A percentile compares a stretch with the other conserved stretches of the same genome.
Evolutionary conservation across 2,888 invertebrate species (phyloP).

Genomic region (Acleris emargana): DNA sequence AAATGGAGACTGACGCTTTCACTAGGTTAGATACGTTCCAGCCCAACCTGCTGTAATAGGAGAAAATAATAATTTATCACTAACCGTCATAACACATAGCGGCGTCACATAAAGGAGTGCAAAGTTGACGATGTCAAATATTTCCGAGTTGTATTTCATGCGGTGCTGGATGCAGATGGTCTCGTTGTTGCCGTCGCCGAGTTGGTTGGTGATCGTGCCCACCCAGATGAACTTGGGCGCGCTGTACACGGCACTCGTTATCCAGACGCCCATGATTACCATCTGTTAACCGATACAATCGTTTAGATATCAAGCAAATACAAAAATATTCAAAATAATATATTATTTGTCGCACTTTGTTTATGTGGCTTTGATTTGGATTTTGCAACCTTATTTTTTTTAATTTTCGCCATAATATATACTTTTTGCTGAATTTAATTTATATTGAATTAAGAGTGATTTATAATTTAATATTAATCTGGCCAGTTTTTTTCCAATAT

Average conservation of each 20-base stretch:
- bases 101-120: conserved; percentile 92
- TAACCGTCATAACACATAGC: conserved; percentile 90
- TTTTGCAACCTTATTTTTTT: no score
- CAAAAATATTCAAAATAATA: no score
- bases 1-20: not conserved
- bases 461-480: no score
- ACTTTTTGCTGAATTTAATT: no score
- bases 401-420: no score
- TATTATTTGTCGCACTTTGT: no score
- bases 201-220: conserved; percentile 87
- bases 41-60: no score
- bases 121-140: conserved; percentile 92
- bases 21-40: not conserved
- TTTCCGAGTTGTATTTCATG: conserved; percentile 89
- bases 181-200: conserved; percentile 84
- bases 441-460: no score
- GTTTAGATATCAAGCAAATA: not conserved
- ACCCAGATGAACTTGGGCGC: conserved; percentile 93
- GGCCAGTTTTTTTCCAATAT: no score
- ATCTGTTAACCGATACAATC: conserved; percentile 76
- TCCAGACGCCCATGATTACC: conserved; percentile 91
- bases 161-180: conserved; percentile 90
- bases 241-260: conserved; percentile 91
- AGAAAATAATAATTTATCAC: conserved; percentile 46
- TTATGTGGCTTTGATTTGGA: no score